Evolutionary conservation across 1,140 invertebrate species (phyloP).

Genomic region (Aphaenogaster rudis): DNA sequence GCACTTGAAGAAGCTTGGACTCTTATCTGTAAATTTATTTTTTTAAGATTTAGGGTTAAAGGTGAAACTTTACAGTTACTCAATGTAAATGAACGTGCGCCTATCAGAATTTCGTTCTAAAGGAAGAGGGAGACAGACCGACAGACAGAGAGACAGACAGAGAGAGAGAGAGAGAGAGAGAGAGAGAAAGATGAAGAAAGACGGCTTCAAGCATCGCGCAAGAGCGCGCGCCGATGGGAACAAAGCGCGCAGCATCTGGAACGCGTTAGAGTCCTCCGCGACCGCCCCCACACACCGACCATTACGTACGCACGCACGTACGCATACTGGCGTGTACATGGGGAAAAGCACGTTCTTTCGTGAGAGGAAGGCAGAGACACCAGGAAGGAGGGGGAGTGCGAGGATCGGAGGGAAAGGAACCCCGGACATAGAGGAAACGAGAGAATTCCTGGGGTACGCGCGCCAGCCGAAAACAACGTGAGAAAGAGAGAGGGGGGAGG

Average conservation of each 20-base stretch:
- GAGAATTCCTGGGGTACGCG: conserved; percentile 28
- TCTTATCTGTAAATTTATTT: neutral
- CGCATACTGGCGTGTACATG: conserved; percentile 47
- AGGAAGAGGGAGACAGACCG: neutral
- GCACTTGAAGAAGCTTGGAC: neutral
- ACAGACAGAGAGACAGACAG: neutral
- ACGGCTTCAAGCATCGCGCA: conserved; percentile 67
- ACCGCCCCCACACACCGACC: conserved; percentile 59
- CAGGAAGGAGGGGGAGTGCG: neutral
- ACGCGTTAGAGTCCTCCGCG: conserved; percentile 83
- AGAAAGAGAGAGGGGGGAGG: neutral
- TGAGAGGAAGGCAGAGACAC: conserved; percentile 29
- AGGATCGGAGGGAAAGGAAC: neutral
- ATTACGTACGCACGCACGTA: conserved; percentile 9
- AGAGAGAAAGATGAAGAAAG: conserved; percentile 38
- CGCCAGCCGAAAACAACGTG: conserved; percentile 54
- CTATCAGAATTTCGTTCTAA: conserved; percentile 2
- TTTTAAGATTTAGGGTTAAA: neutral
- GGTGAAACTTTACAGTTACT: neutral
- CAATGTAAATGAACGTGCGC: conserved; percentile 21
- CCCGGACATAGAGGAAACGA: conserved; percentile 9
- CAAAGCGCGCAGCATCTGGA: conserved; percentile 85
- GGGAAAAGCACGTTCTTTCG: conserved; percentile 43
- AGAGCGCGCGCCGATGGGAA: conserved; percentile 80
- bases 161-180: conserved; percentile 24